Percentiles rank a stretch among this genome's conserved stretches.
Evolutionary conservation across 1,140 invertebrate genomes (phyloP).

Genomic region (Zaprionus kolodkinae): DNA sequence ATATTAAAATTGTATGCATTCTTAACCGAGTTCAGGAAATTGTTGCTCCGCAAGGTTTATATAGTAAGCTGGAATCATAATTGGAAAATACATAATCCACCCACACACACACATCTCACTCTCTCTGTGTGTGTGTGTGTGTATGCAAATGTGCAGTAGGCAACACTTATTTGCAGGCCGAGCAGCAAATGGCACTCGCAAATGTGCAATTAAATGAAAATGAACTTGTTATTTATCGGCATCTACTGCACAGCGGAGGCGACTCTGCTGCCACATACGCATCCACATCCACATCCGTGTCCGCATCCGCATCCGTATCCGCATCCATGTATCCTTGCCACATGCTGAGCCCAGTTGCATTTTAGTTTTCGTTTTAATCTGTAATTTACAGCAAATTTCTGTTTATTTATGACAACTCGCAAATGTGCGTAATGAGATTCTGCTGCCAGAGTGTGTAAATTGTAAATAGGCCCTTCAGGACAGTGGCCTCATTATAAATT

Average conservation of each 20-base stretch:
- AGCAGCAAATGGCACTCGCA: conserved; percentile 56
- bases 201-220: conserved; percentile 81
- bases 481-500: conserved; percentile 15
- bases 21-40: conserved; percentile 55
- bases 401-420: conserved; percentile 69
- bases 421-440: conserved; percentile 71
- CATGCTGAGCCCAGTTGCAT: conserved; percentile 54
- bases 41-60: conserved; percentile 41
- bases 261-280: not conserved
- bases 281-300: conserved; percentile 2
- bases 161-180: conserved; percentile 36
- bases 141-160: conserved; percentile 4
- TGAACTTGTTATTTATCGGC: conserved; percentile 77
- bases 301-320: conserved; percentile 8
- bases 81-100: conserved; percentile 50
- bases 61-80: conserved; percentile 67
- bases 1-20: conserved; percentile 81
- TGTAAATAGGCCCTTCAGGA: conserved; percentile 4
- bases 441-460: conserved; percentile 16
- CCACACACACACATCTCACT: conserved; percentile 15
- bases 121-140: not conserved
- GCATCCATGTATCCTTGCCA: conserved; percentile 37
- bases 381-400: conserved; percentile 75
- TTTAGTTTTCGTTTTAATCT: conserved; percentile 79
- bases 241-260: conserved; percentile 5